Evolutionary conservation across 2,113 vertebrate genomes (phyloP).

Genomic region (human (Homo sapiens)): DNA sequence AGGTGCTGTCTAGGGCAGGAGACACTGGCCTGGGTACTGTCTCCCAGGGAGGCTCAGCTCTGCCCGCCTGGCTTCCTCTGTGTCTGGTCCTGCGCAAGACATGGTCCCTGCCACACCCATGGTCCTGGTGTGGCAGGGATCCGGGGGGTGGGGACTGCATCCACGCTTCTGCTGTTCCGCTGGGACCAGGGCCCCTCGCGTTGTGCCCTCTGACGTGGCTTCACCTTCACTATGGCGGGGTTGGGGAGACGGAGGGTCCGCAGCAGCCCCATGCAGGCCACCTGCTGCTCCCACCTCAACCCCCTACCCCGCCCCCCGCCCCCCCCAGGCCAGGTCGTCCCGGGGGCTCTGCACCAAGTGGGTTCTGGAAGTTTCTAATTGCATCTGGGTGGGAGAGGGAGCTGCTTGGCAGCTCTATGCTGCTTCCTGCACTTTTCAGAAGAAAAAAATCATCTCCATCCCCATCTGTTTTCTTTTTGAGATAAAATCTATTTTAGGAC

Average conservation of each 20-base stretch:
- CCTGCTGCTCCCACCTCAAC: no score
- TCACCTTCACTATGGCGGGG: background rate
- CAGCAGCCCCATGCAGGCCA: background rate
- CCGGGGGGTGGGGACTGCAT: no score
- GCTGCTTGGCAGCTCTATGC: rapidly evolving
- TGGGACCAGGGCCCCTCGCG: background rate
- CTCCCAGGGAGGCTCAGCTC: rapidly evolving
- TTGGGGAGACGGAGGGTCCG: no score
- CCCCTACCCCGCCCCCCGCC: background rate
- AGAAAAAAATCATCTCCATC: background rate
- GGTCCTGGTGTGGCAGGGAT: no score
- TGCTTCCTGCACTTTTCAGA: background rate
- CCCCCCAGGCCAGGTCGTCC: rapidly evolving
- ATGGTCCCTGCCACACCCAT: no score
- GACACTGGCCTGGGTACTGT: no score
- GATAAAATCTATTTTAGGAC: constrained; percentile 72
- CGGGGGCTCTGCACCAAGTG: rapidly evolving
- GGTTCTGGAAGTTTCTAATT: background rate
- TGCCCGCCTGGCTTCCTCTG: no score
- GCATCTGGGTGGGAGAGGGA: rapidly evolving
- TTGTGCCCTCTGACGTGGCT: background rate
- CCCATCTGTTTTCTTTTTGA: constrained; percentile 70
- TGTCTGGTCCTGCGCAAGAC: no score
- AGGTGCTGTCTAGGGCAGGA: rapidly evolving
- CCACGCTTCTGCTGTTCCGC: background rate